Evolutionary conservation across 2,888 invertebrate genomes (phyloP), one percentile per base, ranked within the genome.

Genomic region (Drosophila atripex): DNA sequence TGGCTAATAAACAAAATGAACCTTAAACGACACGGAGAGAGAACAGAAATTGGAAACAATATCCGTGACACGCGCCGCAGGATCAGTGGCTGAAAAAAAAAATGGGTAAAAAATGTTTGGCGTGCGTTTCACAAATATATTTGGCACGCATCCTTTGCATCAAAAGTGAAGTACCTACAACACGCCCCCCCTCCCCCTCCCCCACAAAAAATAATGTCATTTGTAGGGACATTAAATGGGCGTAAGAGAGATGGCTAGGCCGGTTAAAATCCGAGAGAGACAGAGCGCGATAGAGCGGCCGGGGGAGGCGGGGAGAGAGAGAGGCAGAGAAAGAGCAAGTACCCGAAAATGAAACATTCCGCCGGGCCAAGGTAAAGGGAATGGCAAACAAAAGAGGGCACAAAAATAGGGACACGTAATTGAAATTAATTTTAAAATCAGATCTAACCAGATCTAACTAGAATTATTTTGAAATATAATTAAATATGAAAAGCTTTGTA

Each of bases 1-100:
- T n/a, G 70, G 84, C 80, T 69, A 86, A 78, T 76, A 80, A 75
- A 80, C 75, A 84, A 80, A 80, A 64, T 52, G 59, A 65, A 73
- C 64, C 86, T 55, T 72, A 77, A 76, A 64, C 53, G 55, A 45
- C 65, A 18, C 18, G 18, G 23, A 18, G 70, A 49, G 70, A 46
- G 21, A 9, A 28, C 46, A 51, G 3, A 32, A 18, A 32, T 43
- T 9, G 18, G 8, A 7, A 23, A 14, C 60, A 39, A 38, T 45
- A 38, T 28, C 28, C 14, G 50, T 11, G 52, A 49, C 69, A 60
- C 53, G 71, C 61, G 61, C 50, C 61, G 23, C 30, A 47, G 60
- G 60, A 52, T 54, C 70, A 47, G 45, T 16, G 46, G 32, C 23
- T 51, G 50, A 38, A 30, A 39, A 47, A 39, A 16, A n/a, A n/a